Conservation (phyloP, 2,113 vertebrate genomes). For the Thalassoma bifasciatum region DNA sequence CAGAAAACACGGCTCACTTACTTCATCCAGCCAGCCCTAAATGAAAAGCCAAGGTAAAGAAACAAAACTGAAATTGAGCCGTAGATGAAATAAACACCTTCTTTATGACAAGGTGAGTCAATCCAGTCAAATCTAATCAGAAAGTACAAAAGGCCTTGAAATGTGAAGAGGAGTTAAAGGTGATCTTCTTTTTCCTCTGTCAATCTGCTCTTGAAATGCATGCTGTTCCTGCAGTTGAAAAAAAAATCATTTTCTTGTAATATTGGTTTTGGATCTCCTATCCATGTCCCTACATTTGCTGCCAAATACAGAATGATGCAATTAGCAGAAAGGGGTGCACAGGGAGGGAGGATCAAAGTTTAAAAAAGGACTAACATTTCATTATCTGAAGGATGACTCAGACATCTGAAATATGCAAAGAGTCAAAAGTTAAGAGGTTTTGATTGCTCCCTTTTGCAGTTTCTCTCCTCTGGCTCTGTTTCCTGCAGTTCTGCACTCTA, state of each 20-base stretch:
- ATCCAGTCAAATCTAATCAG: slow-evolving; percentile 19
- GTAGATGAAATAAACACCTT: slow-evolving; percentile 46
- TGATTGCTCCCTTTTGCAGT: slow-evolving; percentile 51
- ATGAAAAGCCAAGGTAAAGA: slow-evolving; percentile 40
- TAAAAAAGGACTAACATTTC: slow-evolving; percentile 59
- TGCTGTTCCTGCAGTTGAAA: slow-evolving; percentile 65
- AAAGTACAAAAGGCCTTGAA: slow-evolving; percentile 31
- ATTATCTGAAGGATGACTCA: slow-evolving; percentile 54
- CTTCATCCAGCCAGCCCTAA: slow-evolving; percentile 1
- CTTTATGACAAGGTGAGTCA: slow-evolving; percentile 20
- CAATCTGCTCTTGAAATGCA: slow-evolving; percentile 61
- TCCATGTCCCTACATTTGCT: slow-evolving; percentile 50
- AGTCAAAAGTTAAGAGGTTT: slow-evolving; percentile 47
- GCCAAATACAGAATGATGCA: slow-evolving; percentile 71
- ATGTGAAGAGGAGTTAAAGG: slow-evolving; percentile 20
- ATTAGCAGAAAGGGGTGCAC: slow-evolving; percentile 62
- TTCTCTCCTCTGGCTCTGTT: slow-evolving; percentile 39
- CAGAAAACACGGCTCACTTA: slow-evolving; percentile 11
- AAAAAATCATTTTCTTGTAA: slow-evolving; percentile 71
- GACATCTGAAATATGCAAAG: slow-evolving; percentile 54
- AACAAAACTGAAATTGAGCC: slow-evolving; percentile 19
- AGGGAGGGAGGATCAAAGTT: slow-evolving; percentile 37
- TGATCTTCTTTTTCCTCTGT: slow-evolving; percentile 54
- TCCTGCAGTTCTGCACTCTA: slow-evolving; percentile 25
- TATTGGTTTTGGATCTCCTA: slow-evolving; percentile 77